Conservation (phyloP, 1,140 invertebrate species). For the Pseudomyrmex gracilis region DNA sequence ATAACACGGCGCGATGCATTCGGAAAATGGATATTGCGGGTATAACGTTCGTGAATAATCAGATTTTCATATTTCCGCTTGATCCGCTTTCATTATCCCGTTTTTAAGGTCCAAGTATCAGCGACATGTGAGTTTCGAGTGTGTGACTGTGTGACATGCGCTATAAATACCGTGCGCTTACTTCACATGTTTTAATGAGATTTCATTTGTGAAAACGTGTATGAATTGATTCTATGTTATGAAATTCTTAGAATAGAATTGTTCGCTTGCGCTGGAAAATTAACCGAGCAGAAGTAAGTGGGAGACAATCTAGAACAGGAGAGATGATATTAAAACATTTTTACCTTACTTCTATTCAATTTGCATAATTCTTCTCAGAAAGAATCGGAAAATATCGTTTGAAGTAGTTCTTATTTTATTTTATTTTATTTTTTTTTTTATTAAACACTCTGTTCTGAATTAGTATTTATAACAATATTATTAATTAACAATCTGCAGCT, state of each 20-base stretch:
- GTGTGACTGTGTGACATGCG: neutral
- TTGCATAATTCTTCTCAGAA: neutral
- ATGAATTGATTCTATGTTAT: no score
- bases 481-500: slow-evolving; percentile 6
- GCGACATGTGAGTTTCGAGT: neutral
- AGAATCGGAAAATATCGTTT: neutral
- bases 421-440: slow-evolving; percentile 15
- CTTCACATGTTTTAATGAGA: no score
- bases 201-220: no score
- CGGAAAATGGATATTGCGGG: slow-evolving; percentile 26
- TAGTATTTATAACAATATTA: neutral
- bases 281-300: no score
- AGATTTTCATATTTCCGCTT: slow-evolving; percentile 18
- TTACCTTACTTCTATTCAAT: neutral
- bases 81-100: neutral
- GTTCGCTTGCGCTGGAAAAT: neutral
- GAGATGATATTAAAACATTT: neutral
- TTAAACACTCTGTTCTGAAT: neutral
- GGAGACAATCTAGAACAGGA: neutral
- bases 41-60: slow-evolving; percentile 21
- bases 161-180: no score
- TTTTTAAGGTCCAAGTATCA: neutral
- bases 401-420: neutral
- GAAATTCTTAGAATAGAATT: neutral
- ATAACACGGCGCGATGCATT: slow-evolving; percentile 40